Evolutionary conservation across 2,888 invertebrate genomes (phyloP).

Genomic region (Drosophila paranaensis): DNA sequence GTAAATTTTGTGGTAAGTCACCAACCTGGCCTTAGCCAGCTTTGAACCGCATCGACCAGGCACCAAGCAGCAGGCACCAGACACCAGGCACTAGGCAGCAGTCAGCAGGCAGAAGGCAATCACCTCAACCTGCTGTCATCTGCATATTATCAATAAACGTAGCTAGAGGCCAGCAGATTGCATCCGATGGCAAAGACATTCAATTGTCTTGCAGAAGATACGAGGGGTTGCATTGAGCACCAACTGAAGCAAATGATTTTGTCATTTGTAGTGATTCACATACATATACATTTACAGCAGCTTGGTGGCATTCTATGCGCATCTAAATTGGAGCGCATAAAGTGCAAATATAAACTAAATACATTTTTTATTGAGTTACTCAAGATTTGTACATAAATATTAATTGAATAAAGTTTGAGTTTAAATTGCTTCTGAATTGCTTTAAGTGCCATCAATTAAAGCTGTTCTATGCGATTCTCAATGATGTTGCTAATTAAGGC

Average conservation of each 20-base stretch:
- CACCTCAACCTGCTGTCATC: slow-evolving; percentile 38
- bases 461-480: slow-evolving; percentile 10
- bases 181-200: slow-evolving; percentile 31
- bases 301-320: not conserved
- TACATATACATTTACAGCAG: not conserved
- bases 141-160: slow-evolving; percentile 49
- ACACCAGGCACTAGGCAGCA: not conserved
- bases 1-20: slow-evolving; percentile 24
- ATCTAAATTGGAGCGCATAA: slow-evolving; percentile 3
- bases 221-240: slow-evolving; percentile 1
- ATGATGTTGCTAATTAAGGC: slow-evolving; percentile 31
- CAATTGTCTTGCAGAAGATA: slow-evolving; percentile 21
- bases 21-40: not conserved
- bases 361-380: too few species aligned
- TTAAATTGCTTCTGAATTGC: not conserved
- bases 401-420: not conserved
- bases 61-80: not conserved
- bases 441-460: not conserved
- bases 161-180: slow-evolving; percentile 30
- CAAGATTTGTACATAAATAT: not conserved
- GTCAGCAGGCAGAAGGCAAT: not conserved
- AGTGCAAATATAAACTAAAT: not conserved
- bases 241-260: slow-evolving; percentile 25
- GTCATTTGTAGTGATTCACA: slow-evolving; percentile 20
- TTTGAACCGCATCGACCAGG: not conserved